Percentiles rank a stretch among this genome's conserved stretches.
Conservation (phyloP, 1,140 invertebrate genomes). For the Propsilocerus akamusi region DNA sequence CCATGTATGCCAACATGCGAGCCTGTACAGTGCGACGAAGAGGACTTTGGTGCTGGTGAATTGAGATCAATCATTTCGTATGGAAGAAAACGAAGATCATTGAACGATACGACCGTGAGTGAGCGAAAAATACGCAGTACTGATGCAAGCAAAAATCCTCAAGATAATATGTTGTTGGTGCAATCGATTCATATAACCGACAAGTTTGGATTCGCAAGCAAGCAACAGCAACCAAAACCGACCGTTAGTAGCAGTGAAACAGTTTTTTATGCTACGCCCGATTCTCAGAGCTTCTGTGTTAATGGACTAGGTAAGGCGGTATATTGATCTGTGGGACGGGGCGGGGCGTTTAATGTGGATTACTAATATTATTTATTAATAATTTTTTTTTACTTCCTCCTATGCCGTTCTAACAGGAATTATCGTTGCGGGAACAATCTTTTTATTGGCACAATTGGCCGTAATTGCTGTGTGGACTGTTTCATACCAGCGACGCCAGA, state of each 20-base stretch:
- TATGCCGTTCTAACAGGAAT: constrained; percentile 34
- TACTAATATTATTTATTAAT: neutral
- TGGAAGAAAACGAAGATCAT: constrained; percentile 30
- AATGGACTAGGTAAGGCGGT: constrained; percentile 29
- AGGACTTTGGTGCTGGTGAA: constrained; percentile 51
- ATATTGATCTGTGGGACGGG: neutral
- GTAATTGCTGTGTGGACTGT: constrained; percentile 68
- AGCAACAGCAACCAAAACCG: constrained; percentile 25
- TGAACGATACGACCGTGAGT: constrained; percentile 11
- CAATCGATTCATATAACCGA: constrained; percentile 83
- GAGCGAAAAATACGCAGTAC: constrained; percentile 15
- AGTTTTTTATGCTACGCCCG: constrained; percentile 33
- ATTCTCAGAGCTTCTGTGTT: constrained; percentile 42
- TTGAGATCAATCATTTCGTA: constrained; percentile 58
- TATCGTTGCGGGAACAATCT: constrained; percentile 61
- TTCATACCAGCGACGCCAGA: constrained; percentile 58
- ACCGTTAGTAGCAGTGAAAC: constrained; percentile 28
- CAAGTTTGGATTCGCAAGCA: constrained; percentile 59
- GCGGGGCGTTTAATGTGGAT: neutral
- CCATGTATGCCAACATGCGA: constrained; percentile 84
- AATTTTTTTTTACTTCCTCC: neutral
- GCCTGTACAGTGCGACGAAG: constrained; percentile 69
- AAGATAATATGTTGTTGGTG: constrained; percentile 64
- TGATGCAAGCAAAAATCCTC: constrained; percentile 24
- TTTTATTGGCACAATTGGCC: constrained; percentile 62